Percentiles rank a stretch among this genome's conserved stretches.
Evolutionary conservation across 2,113 vertebrate species (phyloP).

Genomic region (Tyto alba): DNA sequence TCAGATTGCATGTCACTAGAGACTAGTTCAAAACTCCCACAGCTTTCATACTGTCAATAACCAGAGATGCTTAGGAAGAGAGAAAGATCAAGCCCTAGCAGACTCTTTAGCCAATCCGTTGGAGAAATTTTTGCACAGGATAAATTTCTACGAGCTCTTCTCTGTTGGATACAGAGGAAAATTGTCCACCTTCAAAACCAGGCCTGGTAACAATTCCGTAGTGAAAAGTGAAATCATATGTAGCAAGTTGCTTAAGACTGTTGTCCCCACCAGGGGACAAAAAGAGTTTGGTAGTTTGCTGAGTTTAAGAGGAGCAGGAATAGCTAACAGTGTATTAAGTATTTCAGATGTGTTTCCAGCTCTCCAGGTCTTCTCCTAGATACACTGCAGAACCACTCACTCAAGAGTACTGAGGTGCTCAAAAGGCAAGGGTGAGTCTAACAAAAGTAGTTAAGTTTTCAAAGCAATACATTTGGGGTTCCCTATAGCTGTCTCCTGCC

Average conservation of each 20-base stretch:
- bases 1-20: background rate
- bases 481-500: background rate
- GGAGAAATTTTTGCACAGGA: background rate
- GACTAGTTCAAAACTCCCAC: background rate
- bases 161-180: background rate
- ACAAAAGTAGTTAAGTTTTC: background rate
- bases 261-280: background rate
- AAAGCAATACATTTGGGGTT: background rate
- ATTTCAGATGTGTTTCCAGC: background rate
- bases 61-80: background rate
- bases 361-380: background rate
- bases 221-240: background rate
- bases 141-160: background rate
- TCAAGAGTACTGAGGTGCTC: background rate
- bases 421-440: background rate
- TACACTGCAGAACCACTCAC: background rate
- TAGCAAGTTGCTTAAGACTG: background rate
- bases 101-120: background rate
- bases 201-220: background rate
- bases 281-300: background rate
- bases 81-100: background rate
- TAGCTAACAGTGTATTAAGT: background rate
- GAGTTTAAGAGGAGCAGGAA: background rate
- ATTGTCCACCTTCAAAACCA: background rate
- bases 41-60: background rate